A percentile compares a stretch with the other conserved stretches of the same genome.
These are phyloP conservation scores for Hymenochirus boettgeri DNA, from an alignment of 2,113 vertebrate genomes.

Conservation along the genomic window DNA sequence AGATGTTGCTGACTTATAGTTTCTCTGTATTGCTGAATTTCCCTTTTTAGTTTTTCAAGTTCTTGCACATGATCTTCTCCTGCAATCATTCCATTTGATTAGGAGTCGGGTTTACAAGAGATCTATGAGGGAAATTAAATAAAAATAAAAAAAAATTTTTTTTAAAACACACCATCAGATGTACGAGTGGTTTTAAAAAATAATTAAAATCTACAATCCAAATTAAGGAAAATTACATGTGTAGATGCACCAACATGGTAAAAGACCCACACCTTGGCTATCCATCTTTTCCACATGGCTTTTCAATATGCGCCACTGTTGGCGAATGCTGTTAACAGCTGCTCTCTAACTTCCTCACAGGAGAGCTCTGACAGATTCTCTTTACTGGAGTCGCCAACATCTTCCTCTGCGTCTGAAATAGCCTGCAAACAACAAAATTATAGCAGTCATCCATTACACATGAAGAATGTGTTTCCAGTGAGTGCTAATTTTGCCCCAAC, in stretches of 20 bases:
- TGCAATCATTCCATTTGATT: slow-evolving; percentile 72
- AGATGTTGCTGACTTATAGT: slow-evolving; percentile 93
- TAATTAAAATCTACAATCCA: no score
- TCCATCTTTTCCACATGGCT: slow-evolving; percentile 88
- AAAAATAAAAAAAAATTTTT: no score
- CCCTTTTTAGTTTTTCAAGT: slow-evolving; percentile 77
- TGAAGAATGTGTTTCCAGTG: no score
- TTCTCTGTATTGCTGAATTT: slow-evolving; percentile 92
- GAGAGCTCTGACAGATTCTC: slow-evolving; percentile 81
- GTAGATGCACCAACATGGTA: no score
- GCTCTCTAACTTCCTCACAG: slow-evolving; percentile 85
- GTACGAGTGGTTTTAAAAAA: no score
- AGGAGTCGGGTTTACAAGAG: slow-evolving; percentile 67
- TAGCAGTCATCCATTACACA: no score
- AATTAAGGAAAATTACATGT: no score
- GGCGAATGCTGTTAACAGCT: slow-evolving; percentile 95
- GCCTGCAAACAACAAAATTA: slow-evolving; percentile 57
- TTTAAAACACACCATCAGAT: no score
- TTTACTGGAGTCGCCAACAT: slow-evolving; percentile 68
- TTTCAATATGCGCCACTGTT: slow-evolving; percentile 92
- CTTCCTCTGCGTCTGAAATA: slow-evolving; percentile 79
- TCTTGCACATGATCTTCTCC: slow-evolving; percentile 82
- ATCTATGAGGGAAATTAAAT: slow-evolving; percentile 59
- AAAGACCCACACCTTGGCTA: slow-evolving; percentile 85
- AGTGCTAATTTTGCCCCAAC: no score